Evolutionary conservation across 1,140 invertebrate genomes (phyloP), one percentile per base, ranked within the genome.

Genomic region (Apocrypta bakeri): DNA sequence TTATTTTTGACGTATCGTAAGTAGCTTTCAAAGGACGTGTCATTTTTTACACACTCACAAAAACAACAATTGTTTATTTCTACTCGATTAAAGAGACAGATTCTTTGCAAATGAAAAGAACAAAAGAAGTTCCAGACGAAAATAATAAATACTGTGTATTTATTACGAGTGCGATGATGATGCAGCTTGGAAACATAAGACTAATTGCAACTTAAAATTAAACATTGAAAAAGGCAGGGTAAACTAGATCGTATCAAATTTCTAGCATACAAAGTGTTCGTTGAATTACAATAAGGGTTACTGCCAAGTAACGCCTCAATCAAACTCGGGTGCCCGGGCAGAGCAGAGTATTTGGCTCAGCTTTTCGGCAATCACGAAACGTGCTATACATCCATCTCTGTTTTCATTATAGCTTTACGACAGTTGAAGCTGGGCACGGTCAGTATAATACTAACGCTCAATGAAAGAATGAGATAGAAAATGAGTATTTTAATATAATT

Each of bases 221-320:
- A 73, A 79, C 42, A 66, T 31, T 61, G 21, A 71, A 79, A 77
- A 81, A 79, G 61, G 81, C 33, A 4, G 66, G 71, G 71, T 1
- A 42, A 9, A 11, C 29, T n/a, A n/a, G n/a, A n/a, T 2, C 71
- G 71, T 42, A 73, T 42, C 71, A 7, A 24, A 25, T 73, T 73
- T 73, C 71, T 73, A 37, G 37, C 37, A 37, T 12, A 3, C 71
- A n/a, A 40, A 42, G 42, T 42, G 7, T 42, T 9, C n/a, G 64
- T 48, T 17, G 37, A 25, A n/a, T 69, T 68, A 24, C 42, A 66
- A 14, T 21, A 37, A 7, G 63, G 21, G 2, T 6, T 0, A 73
- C 3, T 85, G 81, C 84, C 84, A 85, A 85, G 81, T 83, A n/a
- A n/a, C 71, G 79, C 48, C 48, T 17, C 48, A 21, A 56, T 56